Evolutionary conservation across 2,113 vertebrate species (phyloP), one percentile per base, ranked within the genome.

Genomic region (Bostrychus sinensis): DNA sequence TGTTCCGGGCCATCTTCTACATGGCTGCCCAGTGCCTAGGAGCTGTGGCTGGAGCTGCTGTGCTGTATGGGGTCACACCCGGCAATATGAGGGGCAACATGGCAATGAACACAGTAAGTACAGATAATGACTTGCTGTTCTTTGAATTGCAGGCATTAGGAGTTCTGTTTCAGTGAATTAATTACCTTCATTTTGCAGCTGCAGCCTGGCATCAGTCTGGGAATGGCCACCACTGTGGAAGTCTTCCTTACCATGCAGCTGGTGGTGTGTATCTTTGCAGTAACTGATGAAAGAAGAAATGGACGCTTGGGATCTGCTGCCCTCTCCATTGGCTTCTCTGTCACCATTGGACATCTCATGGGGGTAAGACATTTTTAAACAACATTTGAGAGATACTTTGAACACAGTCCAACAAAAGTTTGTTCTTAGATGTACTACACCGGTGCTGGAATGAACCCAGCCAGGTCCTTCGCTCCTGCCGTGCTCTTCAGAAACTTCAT

Each of bases 401-500:
- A 48, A 19, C 41, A 51, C 42, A 30, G 7, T 32, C 2, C 5
- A 16, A 7, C 60, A 54, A 58, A 8, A 2, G 12, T 72, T 61
- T 60, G 82, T 54, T 77, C 70, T n/a, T 89, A 98, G 96, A 94
- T 97, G 78, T 94, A 95, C 84, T 97, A 96, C 78, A 97, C 96
- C 1, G 96, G 96, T 0, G 94, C 94, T 73, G 91, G 96, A 36
- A 98, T 97, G 96, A 97, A 97, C 82, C 96, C 96, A 2, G 96
- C 95, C 2, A 92, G 96, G 38, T 96, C 95, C 79, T 98, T 98
- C 14, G 96, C 94, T 56, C 96, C 96, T 17, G 96, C 96, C 9
- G 87, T 96, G 75, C 92, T 98, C 75, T 94, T 94, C 80, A 93
- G 96, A 85, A 96, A 95, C 89, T 98, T 98, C 84, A 63, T 91